These are phyloP conservation scores for Acrocephalus scirpaceus DNA, from an alignment of 2,797 vertebrate species.

Conservation along the genomic window DNA sequence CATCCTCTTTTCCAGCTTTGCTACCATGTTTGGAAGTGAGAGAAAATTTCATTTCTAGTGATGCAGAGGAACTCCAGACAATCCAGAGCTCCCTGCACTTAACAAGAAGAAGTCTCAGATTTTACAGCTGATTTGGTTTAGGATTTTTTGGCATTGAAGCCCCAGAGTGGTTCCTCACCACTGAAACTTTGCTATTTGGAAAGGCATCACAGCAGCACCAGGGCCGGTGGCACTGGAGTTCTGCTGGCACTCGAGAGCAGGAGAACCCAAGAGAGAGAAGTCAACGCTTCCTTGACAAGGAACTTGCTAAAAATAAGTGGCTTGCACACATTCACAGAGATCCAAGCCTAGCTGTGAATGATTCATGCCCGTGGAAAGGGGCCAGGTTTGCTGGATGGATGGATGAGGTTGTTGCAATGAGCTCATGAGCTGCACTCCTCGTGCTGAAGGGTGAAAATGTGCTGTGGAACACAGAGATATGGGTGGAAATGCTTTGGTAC, in stretches of 20 bases:
- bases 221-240: background rate
- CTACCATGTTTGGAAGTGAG: constrained; percentile 28
- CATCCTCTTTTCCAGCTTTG: background rate
- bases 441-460: background rate
- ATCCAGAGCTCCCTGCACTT: background rate
- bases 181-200: background rate
- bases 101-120: background rate
- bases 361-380: background rate
- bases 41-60: background rate
- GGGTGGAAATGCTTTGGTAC: background rate
- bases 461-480: background rate
- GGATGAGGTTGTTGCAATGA: background rate
- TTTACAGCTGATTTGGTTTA: background rate
- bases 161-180: background rate
- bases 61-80: background rate
- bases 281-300: background rate
- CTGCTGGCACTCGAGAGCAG: background rate
- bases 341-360: background rate
- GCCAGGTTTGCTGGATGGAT: background rate
- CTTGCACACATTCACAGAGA: background rate
- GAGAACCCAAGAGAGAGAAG: background rate
- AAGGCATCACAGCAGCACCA: background rate
- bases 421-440: background rate
- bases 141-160: background rate
- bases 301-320: constrained; percentile 15